Base-by-base conservation (phyloP, 2,797 vertebrate genomes). In the Trichosurus vulpecula region DNA sequence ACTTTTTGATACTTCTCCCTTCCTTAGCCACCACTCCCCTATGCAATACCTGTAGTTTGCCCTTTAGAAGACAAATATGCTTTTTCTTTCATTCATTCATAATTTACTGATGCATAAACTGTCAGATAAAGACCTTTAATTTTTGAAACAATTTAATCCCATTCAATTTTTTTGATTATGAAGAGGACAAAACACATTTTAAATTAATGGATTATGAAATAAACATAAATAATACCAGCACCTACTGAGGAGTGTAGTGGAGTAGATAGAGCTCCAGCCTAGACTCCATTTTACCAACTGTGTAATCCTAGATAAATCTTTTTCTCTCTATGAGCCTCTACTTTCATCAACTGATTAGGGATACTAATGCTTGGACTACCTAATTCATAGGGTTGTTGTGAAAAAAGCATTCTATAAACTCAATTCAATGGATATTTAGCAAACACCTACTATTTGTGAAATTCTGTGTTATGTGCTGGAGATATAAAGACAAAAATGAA, bases 61-160 rank as follows among this genome's bases (percentile, higher is more conserved):
- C 74, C 74, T 6, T 10, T 25, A 27, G 41, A 81, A 47, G 8
- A 81, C 19, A 81, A 81, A 81, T 3, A 41, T 47, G 8, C 0
- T 47, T 81, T 47, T 22, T 27, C 41, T 47, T 81, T 81, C 74
- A 47, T 47, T 47, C 74, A 47, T 81, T 29, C 16, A 61, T 55
- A 93, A 54, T 14, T 9, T 22, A 35, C 22, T 74, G 90, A 95
- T 31, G 94, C 57, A 93, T 90, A 95, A 97, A 94, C 29, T 91
- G 6, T 92, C 51, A 51, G 54, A 93, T 57, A 57, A 90, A 94
- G 53, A 55, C 6, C 10, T 96, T 57, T 74, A 74, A 12, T 91
- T 41, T 92, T 92, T 52, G 54, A 92, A 54, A 94, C 52, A 9
- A 1, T n/a, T 4, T 57, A 22, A 87, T 66, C 93, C 89, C 55